phyloP scores from a whole-genome alignment of 2,888 invertebrate genomes.

The Drosophila maculinotata region DNA sequence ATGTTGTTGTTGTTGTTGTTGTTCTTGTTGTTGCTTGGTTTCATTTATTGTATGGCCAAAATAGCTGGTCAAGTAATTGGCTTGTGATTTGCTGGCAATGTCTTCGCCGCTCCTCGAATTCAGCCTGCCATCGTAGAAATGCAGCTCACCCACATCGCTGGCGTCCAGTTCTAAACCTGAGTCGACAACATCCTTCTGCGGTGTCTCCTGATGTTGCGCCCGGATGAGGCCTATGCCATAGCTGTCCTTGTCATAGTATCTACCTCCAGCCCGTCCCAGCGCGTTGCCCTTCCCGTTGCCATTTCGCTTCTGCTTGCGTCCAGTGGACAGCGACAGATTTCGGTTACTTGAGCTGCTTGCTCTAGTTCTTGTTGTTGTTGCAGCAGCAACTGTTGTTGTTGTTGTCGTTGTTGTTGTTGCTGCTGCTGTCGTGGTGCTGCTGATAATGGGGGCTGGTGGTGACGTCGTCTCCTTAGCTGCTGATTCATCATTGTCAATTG shows the following conservation, averaged over 20 bases:
- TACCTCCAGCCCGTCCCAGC: slow-evolving; percentile 4
- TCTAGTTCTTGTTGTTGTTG: slow-evolving; percentile 2
- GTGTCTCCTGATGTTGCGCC: no score
- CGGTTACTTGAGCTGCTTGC: slow-evolving; percentile 11
- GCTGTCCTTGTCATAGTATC: slow-evolving; percentile 27
- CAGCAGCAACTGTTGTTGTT: neutral
- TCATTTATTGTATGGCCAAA: slow-evolving; percentile 26
- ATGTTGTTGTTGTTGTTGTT: slow-evolving; percentile 3
- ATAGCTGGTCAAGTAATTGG: slow-evolving; percentile 51
- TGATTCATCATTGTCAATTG: slow-evolving; percentile 72
- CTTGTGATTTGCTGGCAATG: slow-evolving; percentile 31
- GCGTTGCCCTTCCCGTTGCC: slow-evolving; percentile 22
- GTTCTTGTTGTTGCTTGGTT: slow-evolving; percentile 14
- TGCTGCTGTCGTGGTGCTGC: slow-evolving; percentile 3
- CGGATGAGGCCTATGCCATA: slow-evolving; percentile 29
- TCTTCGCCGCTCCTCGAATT: slow-evolving; percentile 2
- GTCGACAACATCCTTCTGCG: no score
- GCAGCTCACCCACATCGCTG: slow-evolving; percentile 56
- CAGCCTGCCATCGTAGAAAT: slow-evolving; percentile 47
- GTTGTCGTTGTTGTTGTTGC: slow-evolving; percentile 14
- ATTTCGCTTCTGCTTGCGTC: slow-evolving; percentile 49
- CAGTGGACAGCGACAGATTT: slow-evolving; percentile 28
- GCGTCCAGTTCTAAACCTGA: slow-evolving; percentile 21
- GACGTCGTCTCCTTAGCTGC: slow-evolving; percentile 19
- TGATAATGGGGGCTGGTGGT: neutral